These are phyloP conservation scores for Acheta domesticus DNA, from an alignment of 2,888 invertebrate genomes.

Conservation along the genomic window DNA sequence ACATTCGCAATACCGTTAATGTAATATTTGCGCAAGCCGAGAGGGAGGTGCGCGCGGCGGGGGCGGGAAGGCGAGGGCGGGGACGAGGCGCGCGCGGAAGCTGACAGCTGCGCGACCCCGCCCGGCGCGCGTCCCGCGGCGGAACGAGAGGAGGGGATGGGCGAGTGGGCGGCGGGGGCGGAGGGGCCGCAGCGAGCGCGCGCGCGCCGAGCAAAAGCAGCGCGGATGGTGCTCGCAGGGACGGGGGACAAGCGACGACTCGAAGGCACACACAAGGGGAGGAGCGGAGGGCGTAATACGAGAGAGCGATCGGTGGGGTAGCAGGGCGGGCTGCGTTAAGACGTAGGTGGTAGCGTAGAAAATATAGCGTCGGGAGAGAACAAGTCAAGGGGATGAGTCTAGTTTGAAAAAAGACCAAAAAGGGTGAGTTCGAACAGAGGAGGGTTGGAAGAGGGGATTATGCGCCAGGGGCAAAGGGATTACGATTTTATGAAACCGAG, in stretches of 20 bases:
- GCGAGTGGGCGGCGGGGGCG: constrained; percentile 18
- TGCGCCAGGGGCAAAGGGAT: too few species aligned
- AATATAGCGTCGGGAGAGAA: neutral
- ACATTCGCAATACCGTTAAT: neutral
- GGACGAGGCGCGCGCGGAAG: constrained; percentile 18
- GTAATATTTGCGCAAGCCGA: neutral
- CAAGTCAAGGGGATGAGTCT: neutral
- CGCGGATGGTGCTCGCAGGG: neutral
- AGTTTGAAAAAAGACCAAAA: too few species aligned
- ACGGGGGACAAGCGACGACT: neutral
- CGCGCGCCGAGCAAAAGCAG: constrained; percentile 28
- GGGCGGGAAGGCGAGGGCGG: neutral
- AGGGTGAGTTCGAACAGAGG: too few species aligned
- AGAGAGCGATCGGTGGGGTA: neutral
- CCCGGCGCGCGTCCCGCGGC: neutral
- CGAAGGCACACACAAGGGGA: constrained; percentile 27
- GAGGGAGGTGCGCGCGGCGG: neutral
- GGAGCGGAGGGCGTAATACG: constrained; percentile 26
- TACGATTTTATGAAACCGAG: too few species aligned
- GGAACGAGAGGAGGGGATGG: constrained; percentile 24
- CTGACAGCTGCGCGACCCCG: neutral
- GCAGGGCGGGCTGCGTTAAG: constrained; percentile 19
- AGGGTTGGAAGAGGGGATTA: too few species aligned
- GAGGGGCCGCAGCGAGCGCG: constrained; percentile 19
- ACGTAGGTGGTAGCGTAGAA: constrained; percentile 25